Base-by-base conservation (phyloP, 2,797 vertebrate species). In the Xenentodon cancila region DNA sequence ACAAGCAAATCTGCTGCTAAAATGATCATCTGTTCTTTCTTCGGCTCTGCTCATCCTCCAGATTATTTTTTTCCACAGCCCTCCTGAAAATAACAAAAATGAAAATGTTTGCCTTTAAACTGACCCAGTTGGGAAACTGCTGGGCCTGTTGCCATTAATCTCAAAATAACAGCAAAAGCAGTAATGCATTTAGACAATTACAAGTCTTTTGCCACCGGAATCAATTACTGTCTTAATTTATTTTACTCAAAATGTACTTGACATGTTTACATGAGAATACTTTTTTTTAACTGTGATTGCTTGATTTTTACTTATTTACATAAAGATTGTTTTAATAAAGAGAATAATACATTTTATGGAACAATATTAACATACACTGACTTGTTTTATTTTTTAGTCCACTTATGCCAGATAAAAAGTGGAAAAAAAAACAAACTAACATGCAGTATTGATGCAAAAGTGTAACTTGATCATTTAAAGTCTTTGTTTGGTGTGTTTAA, bases 311-410 rank as follows among this genome's bases (percentile, higher is more conserved):
- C 53, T 45, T 64, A 56, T 71, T 77, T 68, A 57, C 53, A 49
- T n/a, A 1, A 57, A 5, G 37, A 16, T 19, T 51, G 27, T 68
- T 53, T 20, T 15, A 43, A 15, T 58, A 19, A 7, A 56, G 52
- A 25, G 21, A 79, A 64, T 65, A 90, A 81, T 79, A 88, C 88
- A 72, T 17, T 54, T 27, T 71, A 18, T 58, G 8, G 67, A 68
- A 64, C 27, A 44, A 17, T 42, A 19, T 5, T 32, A 20, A 37
- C 2, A 16, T 3, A 12, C 3, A 3, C 5, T 25, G 25, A 4
- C 1, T 71, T 22, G 25, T 60, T 73, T 61, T 61, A 51, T 65
- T 82, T 42, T 32, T 43, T 48, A 72, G 17, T 43, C 12, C 52
- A 4, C 16, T 49, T 12, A 61, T 69, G 30, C 21, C n/a, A 22